Conservation (phyloP, 2,888 invertebrate species). For the Diplazon laetatorius region DNA sequence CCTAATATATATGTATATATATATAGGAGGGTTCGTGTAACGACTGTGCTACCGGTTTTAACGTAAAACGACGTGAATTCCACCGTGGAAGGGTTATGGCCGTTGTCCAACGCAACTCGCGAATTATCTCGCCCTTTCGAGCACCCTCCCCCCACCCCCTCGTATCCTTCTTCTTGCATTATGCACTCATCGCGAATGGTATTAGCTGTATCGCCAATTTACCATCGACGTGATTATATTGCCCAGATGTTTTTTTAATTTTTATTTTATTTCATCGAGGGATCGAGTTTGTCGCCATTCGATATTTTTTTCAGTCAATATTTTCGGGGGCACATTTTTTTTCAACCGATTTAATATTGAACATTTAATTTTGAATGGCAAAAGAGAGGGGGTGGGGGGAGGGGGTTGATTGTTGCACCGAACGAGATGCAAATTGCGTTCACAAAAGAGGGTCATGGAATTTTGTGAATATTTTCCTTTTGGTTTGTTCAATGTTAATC, state of each 20-base stretch:
- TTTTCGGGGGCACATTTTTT: neutral
- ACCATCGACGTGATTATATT: conserved; percentile 40
- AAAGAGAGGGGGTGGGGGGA: too few species aligned
- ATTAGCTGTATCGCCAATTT: conserved; percentile 49
- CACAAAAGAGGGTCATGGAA: too few species aligned
- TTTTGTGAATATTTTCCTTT: too few species aligned
- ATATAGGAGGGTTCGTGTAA: conserved; percentile 54
- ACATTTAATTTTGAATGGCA: neutral
- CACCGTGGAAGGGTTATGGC: too few species aligned
- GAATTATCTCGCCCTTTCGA: conserved; percentile 58
- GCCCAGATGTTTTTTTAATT: neutral
- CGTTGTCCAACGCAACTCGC: conserved; percentile 24
- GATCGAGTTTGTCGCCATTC: conserved; percentile 12
- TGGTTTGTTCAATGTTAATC: too few species aligned
- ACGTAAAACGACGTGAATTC: conserved; percentile 52
- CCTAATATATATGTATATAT: too few species aligned
- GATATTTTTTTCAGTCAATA: neutral
- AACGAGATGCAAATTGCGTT: too few species aligned
- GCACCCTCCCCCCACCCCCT: too few species aligned
- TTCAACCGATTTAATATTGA: neutral
- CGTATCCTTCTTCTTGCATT: conserved; percentile 54
- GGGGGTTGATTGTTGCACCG: too few species aligned
- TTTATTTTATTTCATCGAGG: too few species aligned
- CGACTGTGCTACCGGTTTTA: conserved; percentile 64
- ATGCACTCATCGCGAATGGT: conserved; percentile 45